phyloP scores from a whole-genome alignment of 2,797 vertebrate species.

The Gobio occitaniae region DNA sequence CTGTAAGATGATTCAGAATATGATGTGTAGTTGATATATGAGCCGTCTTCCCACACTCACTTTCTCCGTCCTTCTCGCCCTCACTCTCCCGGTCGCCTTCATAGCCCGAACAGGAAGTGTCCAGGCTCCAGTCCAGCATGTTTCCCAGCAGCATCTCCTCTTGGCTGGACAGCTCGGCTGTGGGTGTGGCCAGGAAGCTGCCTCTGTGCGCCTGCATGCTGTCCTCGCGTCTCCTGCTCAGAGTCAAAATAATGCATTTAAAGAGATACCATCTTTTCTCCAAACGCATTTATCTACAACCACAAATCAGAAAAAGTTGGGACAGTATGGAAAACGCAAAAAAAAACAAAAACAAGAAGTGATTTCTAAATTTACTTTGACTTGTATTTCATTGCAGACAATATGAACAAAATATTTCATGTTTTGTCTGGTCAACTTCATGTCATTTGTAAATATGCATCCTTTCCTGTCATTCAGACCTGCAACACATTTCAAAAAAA shows the following conservation, averaged over 20 bases:
- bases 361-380: too few species aligned
- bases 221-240: conserved; percentile 86
- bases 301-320: too few species aligned
- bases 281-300: not conserved
- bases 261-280: not conserved
- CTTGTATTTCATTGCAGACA: too few species aligned
- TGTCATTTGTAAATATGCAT: too few species aligned
- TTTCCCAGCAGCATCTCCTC: conserved; percentile 91
- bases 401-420: too few species aligned
- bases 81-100: conserved; percentile 94
- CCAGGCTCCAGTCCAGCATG: conserved; percentile 96
- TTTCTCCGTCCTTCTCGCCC: conserved; percentile 86
- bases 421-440: too few species aligned
- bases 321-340: too few species aligned
- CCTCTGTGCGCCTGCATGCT: conserved; percentile 84
- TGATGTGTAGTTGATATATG: not conserved
- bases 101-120: conserved; percentile 90
- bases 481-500: too few species aligned
- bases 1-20: not conserved
- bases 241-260: conserved; percentile 37
- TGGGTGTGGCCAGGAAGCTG: conserved; percentile 92
- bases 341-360: too few species aligned
- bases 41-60: conserved; percentile 74
- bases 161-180: conserved; percentile 91
- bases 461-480: too few species aligned